Base-by-base conservation (phyloP, 2,113 vertebrate genomes). In the Eulemur rufifrons region DNA sequence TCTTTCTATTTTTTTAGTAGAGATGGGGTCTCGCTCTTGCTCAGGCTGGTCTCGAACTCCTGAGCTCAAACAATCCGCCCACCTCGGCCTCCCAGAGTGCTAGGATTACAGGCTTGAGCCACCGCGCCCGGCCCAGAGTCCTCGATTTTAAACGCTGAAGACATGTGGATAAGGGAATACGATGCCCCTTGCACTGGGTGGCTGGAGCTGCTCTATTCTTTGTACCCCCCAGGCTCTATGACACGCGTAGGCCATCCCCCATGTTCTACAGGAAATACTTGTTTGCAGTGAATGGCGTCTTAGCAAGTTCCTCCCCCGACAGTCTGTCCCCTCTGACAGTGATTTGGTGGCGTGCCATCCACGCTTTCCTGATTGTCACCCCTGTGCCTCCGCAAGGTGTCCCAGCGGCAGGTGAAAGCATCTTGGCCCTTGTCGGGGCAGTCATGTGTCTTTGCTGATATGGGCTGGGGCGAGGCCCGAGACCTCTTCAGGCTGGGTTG, bases 171-270 rank as follows among this genome's bases (percentile, higher is more conserved):
- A 85, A 32, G 61, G 92, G 45, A 89, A 77, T 29, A 81, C 83
- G 86, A 77, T 56, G 18, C 5, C 25, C 32, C 23, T 32, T 61
- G 80, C 34, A 6, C 29, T 56, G 21, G 84, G 61, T 61, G 68
- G 54, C 2, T 88, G 61, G 32, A 56, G 15, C 42, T 21, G 87
- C 52, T 83, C 61, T 81, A 0, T n/a, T 29, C 52, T 45, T 32
- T 66, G n/a, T 18, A 39, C 12, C 42, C 12, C 9, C 14, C 15
- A 25, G 15, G 39, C 2, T 2, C 4, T 14, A 6, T 29, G 29
- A 50, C 5, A 50, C 7, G 1, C 3, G 2, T 1, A 34, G 73
- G 27, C 42, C 69, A 10, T 11, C 11, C 0, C 2, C 15, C 20
- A 11, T 39, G 5, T 89, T 61, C 63, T 32, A 34, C 64, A 61